Conservation (phyloP, 1,140 invertebrate genomes). For the Aplysia californica region DNA sequence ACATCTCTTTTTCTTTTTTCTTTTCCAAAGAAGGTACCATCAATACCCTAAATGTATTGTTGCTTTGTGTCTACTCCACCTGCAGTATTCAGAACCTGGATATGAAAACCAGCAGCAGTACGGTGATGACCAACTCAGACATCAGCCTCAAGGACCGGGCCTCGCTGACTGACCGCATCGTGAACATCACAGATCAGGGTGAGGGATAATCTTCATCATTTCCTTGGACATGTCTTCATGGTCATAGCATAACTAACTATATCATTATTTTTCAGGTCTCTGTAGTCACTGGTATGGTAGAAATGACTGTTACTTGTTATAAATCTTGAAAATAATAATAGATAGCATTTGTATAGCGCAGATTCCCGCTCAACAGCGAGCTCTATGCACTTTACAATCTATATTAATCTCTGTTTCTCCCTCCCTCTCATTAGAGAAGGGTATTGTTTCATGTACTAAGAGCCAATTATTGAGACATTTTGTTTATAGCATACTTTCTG, state of each 20-base stretch:
- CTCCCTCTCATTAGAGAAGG: not conserved
- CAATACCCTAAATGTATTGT: too few species aligned
- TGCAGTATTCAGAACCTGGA: slow-evolving; percentile 39
- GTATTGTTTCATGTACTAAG: too few species aligned
- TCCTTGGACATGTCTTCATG: not conserved
- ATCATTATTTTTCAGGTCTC: too few species aligned
- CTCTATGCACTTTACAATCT: too few species aligned
- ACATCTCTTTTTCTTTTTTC: not conserved
- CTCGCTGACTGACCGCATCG: slow-evolving; percentile 33
- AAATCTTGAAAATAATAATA: not conserved
- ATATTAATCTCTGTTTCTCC: too few species aligned
- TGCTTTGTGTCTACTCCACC: not conserved
- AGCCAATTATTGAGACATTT: too few species aligned
- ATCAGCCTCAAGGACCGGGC: slow-evolving; percentile 35
- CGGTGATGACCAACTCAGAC: slow-evolving; percentile 36
- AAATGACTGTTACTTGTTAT: not conserved
- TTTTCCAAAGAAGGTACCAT: too few species aligned
- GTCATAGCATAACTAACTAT: too few species aligned
- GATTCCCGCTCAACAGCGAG: too few species aligned
- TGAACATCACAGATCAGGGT: slow-evolving; percentile 42
- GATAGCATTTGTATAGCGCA: too few species aligned
- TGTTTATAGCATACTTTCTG: too few species aligned
- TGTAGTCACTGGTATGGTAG: too few species aligned
- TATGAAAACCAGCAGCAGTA: slow-evolving; percentile 46
- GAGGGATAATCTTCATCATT: not conserved